Evolutionary conservation across 1,140 invertebrate genomes (phyloP).

Genomic region (Diorhabda carinulata): DNA sequence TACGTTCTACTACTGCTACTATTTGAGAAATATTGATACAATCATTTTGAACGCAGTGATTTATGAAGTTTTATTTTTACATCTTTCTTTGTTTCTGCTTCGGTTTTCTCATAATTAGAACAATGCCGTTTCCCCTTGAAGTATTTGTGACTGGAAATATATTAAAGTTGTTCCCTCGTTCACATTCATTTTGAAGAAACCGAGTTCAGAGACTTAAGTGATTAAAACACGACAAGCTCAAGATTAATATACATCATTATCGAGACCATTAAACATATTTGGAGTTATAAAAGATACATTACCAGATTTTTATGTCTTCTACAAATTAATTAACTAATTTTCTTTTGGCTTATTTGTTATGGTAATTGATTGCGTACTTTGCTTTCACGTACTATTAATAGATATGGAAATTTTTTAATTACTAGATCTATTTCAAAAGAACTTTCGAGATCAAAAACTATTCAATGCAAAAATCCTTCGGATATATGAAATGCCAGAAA

Average conservation of each 20-base stretch:
- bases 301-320: constrained; percentile 2
- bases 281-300: constrained; percentile 2
- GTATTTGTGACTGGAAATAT: constrained; percentile 2
- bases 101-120: constrained; percentile 2
- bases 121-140: constrained; percentile 1
- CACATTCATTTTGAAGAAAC: constrained; percentile 2
- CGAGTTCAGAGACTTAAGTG: background rate
- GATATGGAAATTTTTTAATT: background rate
- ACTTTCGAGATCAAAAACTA: too few species aligned
- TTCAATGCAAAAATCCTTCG: too few species aligned
- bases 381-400: background rate
- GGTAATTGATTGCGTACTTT: background rate
- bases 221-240: background rate
- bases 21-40: constrained; percentile 3
- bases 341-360: constrained; percentile 1
- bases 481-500: too few species aligned
- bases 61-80: constrained; percentile 3
- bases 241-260: constrained; percentile 3
- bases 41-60: background rate
- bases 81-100: background rate
- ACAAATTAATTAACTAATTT: constrained; percentile 3
- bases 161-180: background rate
- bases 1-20: background rate
- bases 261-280: constrained; percentile 2
- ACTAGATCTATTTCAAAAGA: background rate